Conservation (phyloP, 2,113 vertebrate species). For the Arothron firmamentum region DNA sequence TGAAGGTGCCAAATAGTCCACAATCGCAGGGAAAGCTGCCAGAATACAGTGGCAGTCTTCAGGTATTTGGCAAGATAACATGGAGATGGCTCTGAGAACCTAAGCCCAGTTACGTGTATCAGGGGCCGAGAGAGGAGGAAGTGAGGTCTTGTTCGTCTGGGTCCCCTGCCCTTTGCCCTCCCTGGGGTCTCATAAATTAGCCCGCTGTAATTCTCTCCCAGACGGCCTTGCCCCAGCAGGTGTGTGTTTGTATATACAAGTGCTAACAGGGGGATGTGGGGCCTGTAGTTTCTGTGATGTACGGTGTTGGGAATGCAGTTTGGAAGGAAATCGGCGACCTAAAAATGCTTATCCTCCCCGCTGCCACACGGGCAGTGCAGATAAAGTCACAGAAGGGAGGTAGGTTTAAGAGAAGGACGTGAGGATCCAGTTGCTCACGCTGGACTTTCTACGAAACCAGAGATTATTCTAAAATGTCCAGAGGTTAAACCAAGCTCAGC, state of each 20-base stretch:
- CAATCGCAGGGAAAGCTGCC: background rate
- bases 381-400: slow-evolving; percentile 52
- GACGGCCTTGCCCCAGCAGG: slow-evolving; percentile 75
- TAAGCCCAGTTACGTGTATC: slow-evolving; percentile 32
- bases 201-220: slow-evolving; percentile 71
- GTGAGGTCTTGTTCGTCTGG: slow-evolving; percentile 71
- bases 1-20: slow-evolving; percentile 18
- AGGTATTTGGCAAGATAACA: slow-evolving; percentile 12
- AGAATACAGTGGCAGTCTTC: slow-evolving; percentile 11
- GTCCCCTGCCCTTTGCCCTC: slow-evolving; percentile 68
- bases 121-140: slow-evolving; percentile 60
- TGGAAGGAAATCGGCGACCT: slow-evolving; percentile 71
- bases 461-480: slow-evolving; percentile 36
- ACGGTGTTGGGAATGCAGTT: slow-evolving; percentile 70
- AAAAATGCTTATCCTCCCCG: slow-evolving; percentile 73
- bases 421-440: slow-evolving; percentile 14
- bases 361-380: slow-evolving; percentile 45
- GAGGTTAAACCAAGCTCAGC: slow-evolving; percentile 68
- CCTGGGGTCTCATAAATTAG: slow-evolving; percentile 76
- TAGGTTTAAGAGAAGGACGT: slow-evolving; percentile 36
- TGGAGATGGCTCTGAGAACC: slow-evolving; percentile 24
- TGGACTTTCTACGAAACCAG: slow-evolving; percentile 13
- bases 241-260: slow-evolving; percentile 78
- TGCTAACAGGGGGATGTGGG: slow-evolving; percentile 64
- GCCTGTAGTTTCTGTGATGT: slow-evolving; percentile 72